Base-by-base conservation (phyloP, 2,113 vertebrate species). In the Tretioscincus oriximinensis region DNA sequence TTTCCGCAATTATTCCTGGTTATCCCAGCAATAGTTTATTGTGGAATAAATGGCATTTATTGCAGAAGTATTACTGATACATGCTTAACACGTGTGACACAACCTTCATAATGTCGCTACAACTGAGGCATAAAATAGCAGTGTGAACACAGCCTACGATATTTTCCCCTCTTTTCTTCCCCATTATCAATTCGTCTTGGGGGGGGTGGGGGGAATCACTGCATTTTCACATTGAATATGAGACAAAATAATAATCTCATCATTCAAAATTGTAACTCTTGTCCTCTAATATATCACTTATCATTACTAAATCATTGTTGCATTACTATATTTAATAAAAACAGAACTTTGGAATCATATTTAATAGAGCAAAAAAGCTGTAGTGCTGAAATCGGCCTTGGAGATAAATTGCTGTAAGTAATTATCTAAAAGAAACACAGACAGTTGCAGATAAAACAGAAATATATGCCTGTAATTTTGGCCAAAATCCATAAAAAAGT, bases 131-230 rank as follows among this genome's bases (percentile, higher is more conserved):
- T n/a, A n/a, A n/a, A n/a, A n/a, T n/a, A n/a, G n/a, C n/a, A n/a
- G n/a, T n/a, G n/a, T n/a, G n/a, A n/a, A n/a, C n/a, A n/a, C n/a
- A n/a, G n/a, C n/a, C n/a, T n/a, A n/a, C n/a, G n/a, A 41, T 5
- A 41, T 41, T n/a, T 51, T 60, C 14, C 28, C n/a, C 60, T n/a
- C 28, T 9, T 51, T 35, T 28, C 29, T 41, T 51, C 73, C 60
- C 54, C 9, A 26, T 81, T 83, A 84, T n/a, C 20, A 74, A 16
- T 21, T 79, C 11, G 35, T 73, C 41, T 18, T 7, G 81, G 65
- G 86, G 9, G 16, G 70, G 81, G 65, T 85, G 9, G 16, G 70
- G 68, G 81, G 29, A 80, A 63, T 51, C 49, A 73, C 76, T 74
- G 70, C 66, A 64, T 5, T 21, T 16, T 81, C 5, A 66, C 7